Evolutionary conservation across 2,797 vertebrate genomes (phyloP), one percentile per base, ranked within the genome.

Genomic region (Pantherophis alleghaniensis): DNA sequence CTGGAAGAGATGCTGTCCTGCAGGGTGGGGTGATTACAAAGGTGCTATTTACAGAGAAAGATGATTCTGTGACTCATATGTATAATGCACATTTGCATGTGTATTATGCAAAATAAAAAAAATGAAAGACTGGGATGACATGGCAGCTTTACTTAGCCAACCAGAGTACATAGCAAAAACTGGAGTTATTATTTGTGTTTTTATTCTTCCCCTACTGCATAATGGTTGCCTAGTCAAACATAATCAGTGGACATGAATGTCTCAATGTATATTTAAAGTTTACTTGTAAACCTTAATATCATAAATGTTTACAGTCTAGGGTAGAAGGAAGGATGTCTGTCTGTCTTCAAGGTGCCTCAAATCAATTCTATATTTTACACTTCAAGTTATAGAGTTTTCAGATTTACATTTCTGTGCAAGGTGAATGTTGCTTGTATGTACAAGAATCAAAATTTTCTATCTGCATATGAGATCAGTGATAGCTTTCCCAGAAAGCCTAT

Each of bases 321-420:
- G 91, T 97, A 96, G 96, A 91, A 94, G 96, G 95, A 94, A 42
- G 94, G 94, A 95, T 96, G 96, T 97, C 97, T 93, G 93, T 96
- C 94, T 92, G 95, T 97, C 97, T 97, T 96, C 95, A 94, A 97
- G 94, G 96, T 97, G 97, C 96, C 96, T 96, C 97, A 96, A 24
- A 91, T 88, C 95, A 95, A 95, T 88, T 47, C 95, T 56, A 95
- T 97, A 97, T 97, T 93, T 94, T 95, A 22, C 93, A 92, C 95
- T 93, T 96, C 94, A 96, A 95, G 93, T 97, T 89, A 93, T 96
- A 94, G 57, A 96, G 95, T 94, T 97, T 97, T 97, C 96, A 96
- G 86, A 83, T 37, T 91, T 93, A 56, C 66, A 86, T 92, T 87
- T 95, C 95, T 92, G 83, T 94, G 95, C 42, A 90, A 96, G 94